These are phyloP conservation scores for Meiosimyza decipiens DNA, from an alignment of 2,888 invertebrate species.

Conservation along the genomic window DNA sequence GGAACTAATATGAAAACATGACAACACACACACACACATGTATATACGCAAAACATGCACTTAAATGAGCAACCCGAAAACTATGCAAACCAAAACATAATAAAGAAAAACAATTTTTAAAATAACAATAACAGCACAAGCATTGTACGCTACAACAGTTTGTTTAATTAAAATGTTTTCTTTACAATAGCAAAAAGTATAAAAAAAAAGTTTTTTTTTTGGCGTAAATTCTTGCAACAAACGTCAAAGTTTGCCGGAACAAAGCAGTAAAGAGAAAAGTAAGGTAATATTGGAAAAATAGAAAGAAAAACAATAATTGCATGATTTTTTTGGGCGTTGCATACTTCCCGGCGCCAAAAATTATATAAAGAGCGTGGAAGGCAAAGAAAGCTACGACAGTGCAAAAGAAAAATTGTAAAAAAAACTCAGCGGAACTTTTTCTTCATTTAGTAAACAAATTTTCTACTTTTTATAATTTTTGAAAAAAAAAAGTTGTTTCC, in stretches of 20 bases:
- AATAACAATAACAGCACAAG: not conserved
- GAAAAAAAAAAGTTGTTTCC: no score
- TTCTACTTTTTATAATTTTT: no score
- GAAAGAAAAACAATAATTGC: not conserved
- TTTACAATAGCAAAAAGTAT: not conserved
- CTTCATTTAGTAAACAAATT: no score
- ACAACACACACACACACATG: no score
- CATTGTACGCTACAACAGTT: not conserved
- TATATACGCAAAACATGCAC: no score
- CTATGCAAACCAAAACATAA: no score
- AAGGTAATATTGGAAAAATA: not conserved
- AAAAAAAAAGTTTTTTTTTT: slow-evolving; percentile 13
- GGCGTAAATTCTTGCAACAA: no score
- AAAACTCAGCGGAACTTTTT: not conserved
- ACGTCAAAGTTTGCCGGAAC: not conserved
- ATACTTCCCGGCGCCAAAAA: not conserved
- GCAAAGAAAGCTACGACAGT: not conserved
- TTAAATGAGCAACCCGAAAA: no score
- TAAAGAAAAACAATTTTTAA: no score
- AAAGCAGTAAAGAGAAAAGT: not conserved
- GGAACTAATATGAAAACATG: no score
- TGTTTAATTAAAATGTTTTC: slow-evolving; percentile 35
- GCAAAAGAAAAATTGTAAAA: not conserved
- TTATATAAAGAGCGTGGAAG: not conserved
- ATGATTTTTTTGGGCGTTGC: no score